Evolutionary conservation across 2,113 vertebrate genomes (phyloP).

Genomic region (Tragelaphus imberbis): DNA sequence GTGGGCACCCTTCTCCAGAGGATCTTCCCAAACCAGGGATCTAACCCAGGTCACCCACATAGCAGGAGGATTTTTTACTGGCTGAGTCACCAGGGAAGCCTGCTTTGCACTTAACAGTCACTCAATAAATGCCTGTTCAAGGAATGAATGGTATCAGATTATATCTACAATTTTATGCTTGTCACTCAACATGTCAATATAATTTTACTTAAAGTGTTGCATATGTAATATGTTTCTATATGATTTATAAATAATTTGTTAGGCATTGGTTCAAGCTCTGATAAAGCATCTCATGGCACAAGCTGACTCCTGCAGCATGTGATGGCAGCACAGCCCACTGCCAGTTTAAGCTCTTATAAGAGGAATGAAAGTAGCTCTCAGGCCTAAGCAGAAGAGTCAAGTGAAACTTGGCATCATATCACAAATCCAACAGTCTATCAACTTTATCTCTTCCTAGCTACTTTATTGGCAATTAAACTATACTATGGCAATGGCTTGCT

Average conservation of each 20-base stretch:
- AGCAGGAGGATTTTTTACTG: not conserved
- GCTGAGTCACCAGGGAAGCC: not conserved
- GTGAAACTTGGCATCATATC: not conserved
- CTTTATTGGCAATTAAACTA: not conserved
- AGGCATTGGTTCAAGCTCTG: not conserved
- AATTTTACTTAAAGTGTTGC: not conserved
- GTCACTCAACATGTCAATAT: not conserved
- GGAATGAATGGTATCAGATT: not conserved
- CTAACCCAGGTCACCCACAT: not conserved
- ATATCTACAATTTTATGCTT: not conserved
- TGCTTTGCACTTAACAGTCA: not conserved
- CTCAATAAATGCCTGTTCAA: not conserved
- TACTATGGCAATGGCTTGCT: not conserved
- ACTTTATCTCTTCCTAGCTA: not conserved
- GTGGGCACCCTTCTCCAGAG: not conserved
- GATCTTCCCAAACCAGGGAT: not conserved
- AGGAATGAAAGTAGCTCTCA: not conserved
- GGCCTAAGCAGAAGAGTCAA: not conserved
- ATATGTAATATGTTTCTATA: not conserved
- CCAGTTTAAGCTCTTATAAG: not conserved
- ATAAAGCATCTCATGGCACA: not conserved
- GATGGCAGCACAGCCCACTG: not conserved
- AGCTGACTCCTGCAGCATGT: not conserved
- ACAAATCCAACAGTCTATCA: not conserved
- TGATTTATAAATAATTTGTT: not conserved